Conservation (phyloP, 1,140 invertebrate genomes). For the Aphaenogaster rudis region DNA sequence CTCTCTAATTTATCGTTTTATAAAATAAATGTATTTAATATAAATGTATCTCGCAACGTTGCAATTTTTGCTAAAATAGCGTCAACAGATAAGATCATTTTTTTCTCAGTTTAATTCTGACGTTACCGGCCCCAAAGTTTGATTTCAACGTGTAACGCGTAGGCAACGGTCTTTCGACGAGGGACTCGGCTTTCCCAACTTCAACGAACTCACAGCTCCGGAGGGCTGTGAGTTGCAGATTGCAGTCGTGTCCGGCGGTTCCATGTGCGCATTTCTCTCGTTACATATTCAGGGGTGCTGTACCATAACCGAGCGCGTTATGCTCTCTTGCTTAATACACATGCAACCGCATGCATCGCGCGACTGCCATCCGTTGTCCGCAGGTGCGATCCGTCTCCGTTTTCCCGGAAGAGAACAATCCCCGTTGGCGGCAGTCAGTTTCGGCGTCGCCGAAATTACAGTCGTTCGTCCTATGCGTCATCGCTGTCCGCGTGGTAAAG, state of each 20-base stretch:
- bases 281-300: conserved; percentile 4
- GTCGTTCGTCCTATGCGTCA: neutral
- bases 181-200: conserved; percentile 11
- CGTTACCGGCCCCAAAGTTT: neutral
- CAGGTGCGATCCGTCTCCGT: conserved; percentile 4
- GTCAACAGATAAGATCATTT: neutral
- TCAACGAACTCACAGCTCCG: conserved; percentile 13
- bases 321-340: neutral
- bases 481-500: neutral
- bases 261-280: neutral
- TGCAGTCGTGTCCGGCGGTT: conserved; percentile 3
- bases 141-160: neutral
- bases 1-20: neutral
- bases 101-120: neutral
- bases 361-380: neutral
- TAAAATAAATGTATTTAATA: neutral
- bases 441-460: conserved; percentile 39
- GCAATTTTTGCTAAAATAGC: neutral
- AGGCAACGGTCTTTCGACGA: neutral
- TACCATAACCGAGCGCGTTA: conserved; percentile 14
- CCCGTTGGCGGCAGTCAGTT: neutral
- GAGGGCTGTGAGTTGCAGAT: neutral
- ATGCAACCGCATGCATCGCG: neutral
- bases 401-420: conserved; percentile 48
- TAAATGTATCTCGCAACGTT: neutral